Percentiles rank a stretch among this genome's conserved stretches.
Conservation (phyloP, 2,113 vertebrate species). For the Trogon surrucura region DNA sequence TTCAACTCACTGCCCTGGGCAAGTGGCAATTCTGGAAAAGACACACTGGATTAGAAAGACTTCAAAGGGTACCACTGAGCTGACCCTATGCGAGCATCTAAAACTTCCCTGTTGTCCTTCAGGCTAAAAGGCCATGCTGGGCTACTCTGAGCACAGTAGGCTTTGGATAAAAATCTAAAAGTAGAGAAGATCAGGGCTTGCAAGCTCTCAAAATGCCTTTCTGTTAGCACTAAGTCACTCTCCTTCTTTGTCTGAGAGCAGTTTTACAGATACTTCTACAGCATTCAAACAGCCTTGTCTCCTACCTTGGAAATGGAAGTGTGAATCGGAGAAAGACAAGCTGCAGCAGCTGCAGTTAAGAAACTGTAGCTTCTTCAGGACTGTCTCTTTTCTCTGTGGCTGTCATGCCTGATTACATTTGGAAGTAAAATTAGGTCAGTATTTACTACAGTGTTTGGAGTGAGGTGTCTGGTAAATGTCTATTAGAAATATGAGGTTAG, state of each 20-base stretch:
- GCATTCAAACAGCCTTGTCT: background rate
- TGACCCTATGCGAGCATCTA: too few species aligned
- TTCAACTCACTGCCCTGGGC: background rate
- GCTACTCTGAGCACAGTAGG: background rate
- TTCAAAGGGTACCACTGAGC: background rate
- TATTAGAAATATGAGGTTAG: background rate
- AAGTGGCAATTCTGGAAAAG: background rate
- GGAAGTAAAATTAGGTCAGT: constrained; percentile 20
- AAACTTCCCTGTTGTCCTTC: background rate
- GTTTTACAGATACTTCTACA: background rate
- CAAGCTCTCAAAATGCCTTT: background rate
- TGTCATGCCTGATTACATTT: background rate
- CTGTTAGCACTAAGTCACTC: background rate
- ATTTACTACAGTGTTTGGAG: constrained; percentile 11
- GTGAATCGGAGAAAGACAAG: background rate
- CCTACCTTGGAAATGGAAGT: background rate
- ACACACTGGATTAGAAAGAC: rapidly evolving
- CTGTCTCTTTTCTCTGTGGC: background rate
- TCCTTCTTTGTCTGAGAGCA: background rate
- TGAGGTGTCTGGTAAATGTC: background rate
- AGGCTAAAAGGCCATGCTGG: background rate
- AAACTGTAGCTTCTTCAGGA: background rate
- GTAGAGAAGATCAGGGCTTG: background rate
- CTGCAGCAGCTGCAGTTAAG: constrained; percentile 2
- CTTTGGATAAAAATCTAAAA: background rate